Conservation (phyloP, 2,888 invertebrate genomes). For the Pecten maximus region DNA sequence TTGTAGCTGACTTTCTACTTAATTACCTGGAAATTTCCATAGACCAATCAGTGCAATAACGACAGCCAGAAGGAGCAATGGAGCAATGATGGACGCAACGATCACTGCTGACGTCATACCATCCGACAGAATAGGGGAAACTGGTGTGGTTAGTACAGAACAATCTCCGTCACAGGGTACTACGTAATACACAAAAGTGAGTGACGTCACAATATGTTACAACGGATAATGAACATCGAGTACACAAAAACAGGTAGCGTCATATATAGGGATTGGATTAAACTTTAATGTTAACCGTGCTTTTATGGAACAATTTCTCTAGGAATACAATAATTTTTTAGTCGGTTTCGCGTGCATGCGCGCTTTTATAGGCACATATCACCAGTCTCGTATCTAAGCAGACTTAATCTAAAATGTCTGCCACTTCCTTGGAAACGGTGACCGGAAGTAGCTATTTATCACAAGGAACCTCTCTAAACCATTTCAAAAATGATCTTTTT, state of each 20-base stretch:
- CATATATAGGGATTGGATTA: neutral
- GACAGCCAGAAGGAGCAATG: neutral
- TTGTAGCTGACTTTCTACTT: neutral
- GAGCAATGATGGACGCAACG: neutral
- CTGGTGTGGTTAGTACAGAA: neutral
- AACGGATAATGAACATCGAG: neutral
- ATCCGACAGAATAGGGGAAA: neutral
- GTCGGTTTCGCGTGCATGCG: no score
- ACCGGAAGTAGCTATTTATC: no score
- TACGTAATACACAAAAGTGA: neutral
- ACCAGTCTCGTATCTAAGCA: no score
- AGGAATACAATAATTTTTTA: no score
- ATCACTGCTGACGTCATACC: neutral
- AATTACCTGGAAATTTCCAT: neutral
- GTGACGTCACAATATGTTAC: neutral
- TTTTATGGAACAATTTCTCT: no score
- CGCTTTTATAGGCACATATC: neutral
- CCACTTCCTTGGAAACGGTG: no score
- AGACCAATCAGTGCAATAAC: neutral
- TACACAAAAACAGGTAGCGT: neutral
- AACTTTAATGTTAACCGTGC: no score
- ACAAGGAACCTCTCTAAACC: no score
- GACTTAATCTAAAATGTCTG: no score
- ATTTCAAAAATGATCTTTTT: no score
- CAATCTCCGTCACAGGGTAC: constrained; percentile 3